Evolutionary conservation across 1,140 invertebrate species (phyloP).

Genomic region (Eupristina koningsbergeri): DNA sequence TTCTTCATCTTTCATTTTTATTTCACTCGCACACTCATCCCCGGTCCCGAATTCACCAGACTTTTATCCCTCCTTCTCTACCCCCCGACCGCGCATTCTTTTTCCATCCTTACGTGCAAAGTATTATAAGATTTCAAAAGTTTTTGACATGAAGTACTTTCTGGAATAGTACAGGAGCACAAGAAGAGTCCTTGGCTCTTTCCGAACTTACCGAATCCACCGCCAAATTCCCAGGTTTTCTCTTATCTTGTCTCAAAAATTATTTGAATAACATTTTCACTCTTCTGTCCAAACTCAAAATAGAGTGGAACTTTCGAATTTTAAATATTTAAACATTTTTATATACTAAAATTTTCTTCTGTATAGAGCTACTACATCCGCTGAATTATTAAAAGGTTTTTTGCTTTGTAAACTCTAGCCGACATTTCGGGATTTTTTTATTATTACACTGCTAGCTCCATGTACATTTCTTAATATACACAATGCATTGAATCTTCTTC

Average conservation of each 20-base stretch:
- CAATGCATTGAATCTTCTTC: too few species aligned
- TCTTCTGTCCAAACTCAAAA: neutral
- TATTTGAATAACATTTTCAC: slow-evolving; percentile 14
- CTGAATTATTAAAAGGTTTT: too few species aligned
- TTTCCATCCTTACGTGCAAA: neutral
- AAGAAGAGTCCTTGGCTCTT: neutral
- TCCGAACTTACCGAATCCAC: slow-evolving; percentile 40
- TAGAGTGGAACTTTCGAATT: neutral
- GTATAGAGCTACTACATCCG: too few species aligned
- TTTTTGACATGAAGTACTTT: slow-evolving; percentile 32
- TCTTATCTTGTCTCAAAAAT: slow-evolving; percentile 5
- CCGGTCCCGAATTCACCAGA: neutral
- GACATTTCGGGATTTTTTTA: too few species aligned
- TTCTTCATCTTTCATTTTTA: neutral
- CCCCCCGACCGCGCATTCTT: neutral
- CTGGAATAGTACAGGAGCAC: slow-evolving; percentile 23
- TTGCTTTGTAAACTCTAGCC: too few species aligned
- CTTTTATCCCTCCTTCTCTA: neutral
- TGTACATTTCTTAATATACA: too few species aligned
- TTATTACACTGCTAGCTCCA: too few species aligned
- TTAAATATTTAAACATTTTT: slow-evolving; percentile 8
- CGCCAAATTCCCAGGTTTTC: slow-evolving; percentile 30
- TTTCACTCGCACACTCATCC: neutral
- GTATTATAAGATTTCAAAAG: slow-evolving; percentile 45
- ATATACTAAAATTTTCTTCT: too few species aligned